A percentile compares a stretch with the other conserved stretches of the same genome.
Evolutionary conservation across 2,797 vertebrate species (phyloP).

Genomic region (Chloroceryle inda): DNA sequence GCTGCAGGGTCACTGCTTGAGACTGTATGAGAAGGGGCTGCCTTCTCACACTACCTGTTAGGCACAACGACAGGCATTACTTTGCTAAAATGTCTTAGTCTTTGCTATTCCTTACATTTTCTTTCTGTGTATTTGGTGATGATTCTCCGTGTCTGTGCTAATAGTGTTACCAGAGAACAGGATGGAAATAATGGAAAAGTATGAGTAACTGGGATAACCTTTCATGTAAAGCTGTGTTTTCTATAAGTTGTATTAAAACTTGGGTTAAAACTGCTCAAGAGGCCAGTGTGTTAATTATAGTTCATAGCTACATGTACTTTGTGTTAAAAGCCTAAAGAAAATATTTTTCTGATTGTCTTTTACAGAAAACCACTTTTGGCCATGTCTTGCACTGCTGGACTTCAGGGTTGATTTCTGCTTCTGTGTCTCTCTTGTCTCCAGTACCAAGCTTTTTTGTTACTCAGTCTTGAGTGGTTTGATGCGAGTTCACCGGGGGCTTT

Average conservation of each 20-base stretch:
- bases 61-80: background rate
- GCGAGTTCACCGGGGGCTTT: slow-evolving; percentile 36
- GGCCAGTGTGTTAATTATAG: background rate
- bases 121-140: background rate
- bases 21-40: background rate
- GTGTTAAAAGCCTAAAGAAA: background rate
- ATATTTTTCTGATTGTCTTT: background rate
- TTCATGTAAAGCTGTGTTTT: background rate
- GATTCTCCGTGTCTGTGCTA: background rate
- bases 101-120: background rate
- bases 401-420: slow-evolving; percentile 7
- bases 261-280: background rate
- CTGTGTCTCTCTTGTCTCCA: background rate
- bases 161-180: background rate
- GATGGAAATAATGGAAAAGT: background rate
- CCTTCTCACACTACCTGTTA: background rate
- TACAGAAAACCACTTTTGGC: background rate
- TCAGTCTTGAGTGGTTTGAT: slow-evolving; percentile 27
- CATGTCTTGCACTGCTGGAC: background rate
- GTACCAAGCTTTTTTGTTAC: background rate
- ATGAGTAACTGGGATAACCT: background rate
- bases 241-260: background rate
- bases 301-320: background rate
- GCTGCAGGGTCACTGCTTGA: background rate
- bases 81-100: background rate